phyloP scores from a whole-genome alignment of 2,113 vertebrate species.

The Neodon shergylaensis region DNA sequence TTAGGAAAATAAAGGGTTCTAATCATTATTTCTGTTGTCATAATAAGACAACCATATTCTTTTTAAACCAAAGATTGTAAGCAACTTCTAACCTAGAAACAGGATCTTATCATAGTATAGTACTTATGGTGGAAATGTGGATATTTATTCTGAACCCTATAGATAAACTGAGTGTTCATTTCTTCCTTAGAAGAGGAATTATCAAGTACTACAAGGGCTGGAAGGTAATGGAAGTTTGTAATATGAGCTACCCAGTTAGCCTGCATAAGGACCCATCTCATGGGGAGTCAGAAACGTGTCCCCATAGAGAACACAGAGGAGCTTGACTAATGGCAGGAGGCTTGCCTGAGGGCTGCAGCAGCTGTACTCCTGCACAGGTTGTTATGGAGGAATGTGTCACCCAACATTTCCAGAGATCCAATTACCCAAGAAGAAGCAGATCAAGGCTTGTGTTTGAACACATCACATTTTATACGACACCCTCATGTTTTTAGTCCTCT shows the following conservation, averaged over 20 bases:
- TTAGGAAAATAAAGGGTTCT: slow-evolving; percentile 53
- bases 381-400: background rate
- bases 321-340: background rate
- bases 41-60: background rate
- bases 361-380: background rate
- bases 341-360: background rate
- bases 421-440: background rate
- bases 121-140: background rate
- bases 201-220: background rate
- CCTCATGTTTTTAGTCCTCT: slow-evolving; percentile 11
- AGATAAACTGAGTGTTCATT: background rate
- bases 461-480: background rate
- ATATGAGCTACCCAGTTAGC: background rate
- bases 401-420: background rate
- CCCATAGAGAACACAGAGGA: background rate
- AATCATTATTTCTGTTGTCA: slow-evolving; percentile 55
- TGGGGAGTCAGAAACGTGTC: background rate
- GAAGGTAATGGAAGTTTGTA: background rate
- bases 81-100: slow-evolving; percentile 3
- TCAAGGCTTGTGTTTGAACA: background rate
- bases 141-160: background rate
- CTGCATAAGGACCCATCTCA: background rate
- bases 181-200: background rate
- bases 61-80: slow-evolving; percentile 56
- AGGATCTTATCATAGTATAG: background rate